Base-by-base conservation (phyloP, 2,797 vertebrate genomes). In the Rhinophrynus dorsalis region DNA sequence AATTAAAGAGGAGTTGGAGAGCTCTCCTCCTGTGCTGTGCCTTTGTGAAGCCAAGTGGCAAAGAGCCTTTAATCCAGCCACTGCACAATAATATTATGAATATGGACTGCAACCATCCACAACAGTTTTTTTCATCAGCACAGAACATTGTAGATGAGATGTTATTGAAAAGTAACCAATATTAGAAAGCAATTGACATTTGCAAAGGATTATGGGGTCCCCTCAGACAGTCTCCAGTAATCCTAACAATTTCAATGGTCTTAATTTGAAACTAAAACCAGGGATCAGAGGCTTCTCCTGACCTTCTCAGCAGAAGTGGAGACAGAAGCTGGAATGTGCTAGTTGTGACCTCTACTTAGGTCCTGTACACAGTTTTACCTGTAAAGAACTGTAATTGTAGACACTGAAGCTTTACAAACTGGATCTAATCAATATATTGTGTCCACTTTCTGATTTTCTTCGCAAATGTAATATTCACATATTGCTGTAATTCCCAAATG, bases 191-290 rank as follows among this genome's bases (percentile, higher is more conserved):
- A 85, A 87, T 89, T 92, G 88, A 88, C 86, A 89, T 90, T 92
- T 90, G 89, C 87, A 86, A 90, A 92, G 87, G 88, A 86, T 91
- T 90, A 90, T 87, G 82, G 87, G 87, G 86, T 82, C 83, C 80
- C 83, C 80, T 82, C 82, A 81, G 65, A 82, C 27, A 29, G 80
- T 84, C 82, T 85, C 82, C 86, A n/a, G 85, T 84, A 85, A 84
- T 84, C 85, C 83, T 83, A 79, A 87, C 86, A 90, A 89, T 90
- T 90, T 86, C 89, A 88, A 89, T 89, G 81, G 81, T 88, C 88
- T 90, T 90, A 90, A 90, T 90, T 90, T 90, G 87, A 91, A 90
- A 90, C 84, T 86, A 89, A 90, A 92, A 87, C 86, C 81, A 1
- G 76, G 84, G 88, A 90, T 90, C 87, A 90, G 87, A 52, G 35